These are phyloP conservation scores for Zosterops lateralis DNA, from an alignment of 2,113 vertebrate genomes.

Conservation along the genomic window DNA sequence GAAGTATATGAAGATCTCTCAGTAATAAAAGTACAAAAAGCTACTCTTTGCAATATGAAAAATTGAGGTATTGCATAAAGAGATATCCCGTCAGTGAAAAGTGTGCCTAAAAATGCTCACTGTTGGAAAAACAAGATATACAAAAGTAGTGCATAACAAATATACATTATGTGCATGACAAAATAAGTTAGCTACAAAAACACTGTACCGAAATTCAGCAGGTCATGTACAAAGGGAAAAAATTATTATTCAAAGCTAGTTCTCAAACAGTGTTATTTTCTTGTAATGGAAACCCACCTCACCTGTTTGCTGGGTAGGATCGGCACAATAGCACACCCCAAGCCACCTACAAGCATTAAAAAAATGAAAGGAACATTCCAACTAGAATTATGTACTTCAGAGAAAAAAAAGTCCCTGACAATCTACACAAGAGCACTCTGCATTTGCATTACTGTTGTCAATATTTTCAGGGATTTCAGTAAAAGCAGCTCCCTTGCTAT, in stretches of 20 bases:
- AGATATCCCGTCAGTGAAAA: slow-evolving; percentile 99
- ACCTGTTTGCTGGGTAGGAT: slow-evolving; percentile 92
- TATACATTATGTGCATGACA: slow-evolving; percentile 99
- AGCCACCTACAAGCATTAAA: slow-evolving; percentile 84
- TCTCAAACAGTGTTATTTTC: slow-evolving; percentile 99
- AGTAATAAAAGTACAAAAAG: slow-evolving; percentile 99
- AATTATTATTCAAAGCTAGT: slow-evolving; percentile 99
- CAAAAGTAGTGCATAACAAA: slow-evolving; percentile 99
- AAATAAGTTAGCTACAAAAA: slow-evolving; percentile 99
- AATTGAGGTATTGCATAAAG: slow-evolving; percentile 99
- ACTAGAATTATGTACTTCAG: slow-evolving; percentile 77
- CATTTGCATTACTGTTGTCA: slow-evolving; percentile 74
- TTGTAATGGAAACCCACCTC: slow-evolving; percentile 92
- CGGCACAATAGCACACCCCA: slow-evolving; percentile 95
- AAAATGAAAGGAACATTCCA: slow-evolving; percentile 78
- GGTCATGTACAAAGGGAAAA: slow-evolving; percentile 98
- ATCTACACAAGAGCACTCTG: slow-evolving; percentile 91
- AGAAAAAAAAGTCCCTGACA: slow-evolving; percentile 91
- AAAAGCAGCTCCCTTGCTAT: slow-evolving; percentile 77
- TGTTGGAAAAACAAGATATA: slow-evolving; percentile 99
- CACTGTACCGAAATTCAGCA: slow-evolving; percentile 99
- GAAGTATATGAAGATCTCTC: slow-evolving; percentile 99
- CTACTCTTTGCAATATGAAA: slow-evolving; percentile 99
- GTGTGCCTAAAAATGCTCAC: slow-evolving; percentile 99
- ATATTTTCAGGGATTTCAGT: slow-evolving; percentile 76